Conservation (phyloP, 1,140 invertebrate species). For the Euschistus heros region DNA sequence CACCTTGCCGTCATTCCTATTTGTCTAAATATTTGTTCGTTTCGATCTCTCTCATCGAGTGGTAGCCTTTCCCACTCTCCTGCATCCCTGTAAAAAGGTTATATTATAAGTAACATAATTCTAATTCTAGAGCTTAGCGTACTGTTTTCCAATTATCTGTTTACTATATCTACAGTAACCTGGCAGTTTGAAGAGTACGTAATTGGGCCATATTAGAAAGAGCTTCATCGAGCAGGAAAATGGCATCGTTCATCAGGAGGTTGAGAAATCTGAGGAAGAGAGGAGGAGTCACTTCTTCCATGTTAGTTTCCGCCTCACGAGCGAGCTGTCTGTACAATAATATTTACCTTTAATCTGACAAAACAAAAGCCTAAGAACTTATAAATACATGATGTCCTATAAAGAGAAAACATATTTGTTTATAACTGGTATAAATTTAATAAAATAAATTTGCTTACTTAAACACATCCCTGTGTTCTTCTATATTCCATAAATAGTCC, state of each 20-base stretch:
- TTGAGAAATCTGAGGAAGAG: conserved; percentile 90
- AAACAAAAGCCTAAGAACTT: too few relatives aligned
- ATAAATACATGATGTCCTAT: too few relatives aligned
- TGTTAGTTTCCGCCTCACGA: conserved; percentile 67
- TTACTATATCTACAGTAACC: conserved; percentile 36
- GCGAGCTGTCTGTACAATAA: conserved; percentile 52
- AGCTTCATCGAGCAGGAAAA: conserved; percentile 85
- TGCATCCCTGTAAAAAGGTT: conserved; percentile 44
- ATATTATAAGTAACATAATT: not conserved
- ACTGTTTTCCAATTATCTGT: not conserved
- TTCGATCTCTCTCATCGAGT: conserved; percentile 61
- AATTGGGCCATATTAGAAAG: conserved; percentile 75
- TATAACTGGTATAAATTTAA: not conserved
- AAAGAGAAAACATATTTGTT: too few relatives aligned
- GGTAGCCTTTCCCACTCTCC: conserved; percentile 66
- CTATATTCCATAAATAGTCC: conserved; percentile 80
- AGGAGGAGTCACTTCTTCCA: conserved; percentile 81
- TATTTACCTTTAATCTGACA: too few relatives aligned
- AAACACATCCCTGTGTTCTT: conserved; percentile 62
- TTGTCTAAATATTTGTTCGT: conserved; percentile 61
- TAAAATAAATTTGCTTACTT: conserved; percentile 42
- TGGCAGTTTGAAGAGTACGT: conserved; percentile 56
- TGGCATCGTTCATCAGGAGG: conserved; percentile 91
- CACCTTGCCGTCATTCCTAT: conserved; percentile 66
- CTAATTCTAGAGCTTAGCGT: not conserved